These are phyloP conservation scores for Petaurus breviceps DNA, from an alignment of 2,113 vertebrate species.

Conservation along the genomic window DNA sequence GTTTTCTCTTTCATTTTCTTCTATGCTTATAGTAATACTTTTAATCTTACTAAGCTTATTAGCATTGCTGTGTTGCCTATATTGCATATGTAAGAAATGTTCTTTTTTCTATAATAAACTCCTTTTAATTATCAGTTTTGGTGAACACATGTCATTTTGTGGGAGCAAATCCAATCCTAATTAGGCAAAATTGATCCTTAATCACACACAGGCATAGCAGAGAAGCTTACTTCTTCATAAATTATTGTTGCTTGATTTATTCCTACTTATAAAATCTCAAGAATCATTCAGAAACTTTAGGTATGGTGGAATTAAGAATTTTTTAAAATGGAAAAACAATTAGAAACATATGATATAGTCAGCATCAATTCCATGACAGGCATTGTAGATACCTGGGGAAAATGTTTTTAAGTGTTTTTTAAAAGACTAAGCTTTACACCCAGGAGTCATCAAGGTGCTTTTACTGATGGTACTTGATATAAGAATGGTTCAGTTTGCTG, in stretches of 20 bases:
- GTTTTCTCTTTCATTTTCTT: no score
- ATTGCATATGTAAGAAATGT: no score
- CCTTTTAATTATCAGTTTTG: no score
- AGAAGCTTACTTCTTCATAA: neutral
- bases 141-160: no score
- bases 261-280: neutral
- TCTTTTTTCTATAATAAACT: no score
- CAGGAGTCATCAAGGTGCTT: neutral
- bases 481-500: neutral
- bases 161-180: no score
- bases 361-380: neutral
- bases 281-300: neutral
- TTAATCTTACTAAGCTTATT: no score
- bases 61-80: no score
- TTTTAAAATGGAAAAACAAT: neutral
- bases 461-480: neutral
- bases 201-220: no score
- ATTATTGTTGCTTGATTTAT: neutral
- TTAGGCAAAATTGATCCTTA: no score
- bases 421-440: neutral
- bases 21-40: no score
- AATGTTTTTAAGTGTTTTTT: neutral
- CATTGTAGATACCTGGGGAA: neutral
- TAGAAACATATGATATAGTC: neutral
- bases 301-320: neutral